phyloP scores from a whole-genome alignment of 2,888 invertebrate species.

The Ophion obscuratus region DNA sequence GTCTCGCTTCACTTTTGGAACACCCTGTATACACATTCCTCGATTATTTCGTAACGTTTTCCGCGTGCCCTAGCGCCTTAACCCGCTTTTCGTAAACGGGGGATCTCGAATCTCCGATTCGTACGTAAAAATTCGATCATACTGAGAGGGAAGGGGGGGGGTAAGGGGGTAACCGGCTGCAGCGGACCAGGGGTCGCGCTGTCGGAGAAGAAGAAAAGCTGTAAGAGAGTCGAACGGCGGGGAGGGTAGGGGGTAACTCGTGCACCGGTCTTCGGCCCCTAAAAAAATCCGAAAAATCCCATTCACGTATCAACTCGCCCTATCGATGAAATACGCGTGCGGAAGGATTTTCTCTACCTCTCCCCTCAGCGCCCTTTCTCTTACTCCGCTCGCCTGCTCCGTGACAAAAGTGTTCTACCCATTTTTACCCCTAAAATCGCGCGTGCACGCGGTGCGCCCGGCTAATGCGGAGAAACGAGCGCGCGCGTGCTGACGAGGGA shows the following conservation, averaged over 20 bases:
- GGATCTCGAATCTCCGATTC: too few relatives aligned
- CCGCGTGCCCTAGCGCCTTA: too few relatives aligned
- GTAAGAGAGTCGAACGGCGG: slow-evolving; percentile 13
- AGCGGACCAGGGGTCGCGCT: slow-evolving; percentile 56
- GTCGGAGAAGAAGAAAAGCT: slow-evolving; percentile 50
- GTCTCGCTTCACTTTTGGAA: too few relatives aligned
- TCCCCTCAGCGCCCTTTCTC: not conserved
- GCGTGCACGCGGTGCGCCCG: slow-evolving; percentile 38
- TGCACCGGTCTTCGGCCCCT: slow-evolving; percentile 61
- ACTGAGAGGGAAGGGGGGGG: slow-evolving; percentile 2
- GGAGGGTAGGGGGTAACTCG: slow-evolving; percentile 50
- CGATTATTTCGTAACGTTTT: too few relatives aligned
- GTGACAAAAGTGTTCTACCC: slow-evolving; percentile 67
- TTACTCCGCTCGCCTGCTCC: not conserved
- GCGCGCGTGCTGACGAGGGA: slow-evolving; percentile 9
- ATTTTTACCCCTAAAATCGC: slow-evolving; percentile 67
- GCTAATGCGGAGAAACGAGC: slow-evolving; percentile 61
- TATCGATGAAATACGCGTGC: slow-evolving; percentile 69
- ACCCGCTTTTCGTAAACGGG: too few relatives aligned
- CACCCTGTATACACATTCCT: too few relatives aligned
- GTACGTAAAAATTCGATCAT: not conserved
- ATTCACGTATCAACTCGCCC: slow-evolving; percentile 69
- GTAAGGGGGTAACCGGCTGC: slow-evolving; percentile 64
- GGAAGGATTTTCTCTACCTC: slow-evolving; percentile 65
- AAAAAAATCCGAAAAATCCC: slow-evolving; percentile 66